Evolutionary conservation across 2,888 invertebrate genomes (phyloP), one percentile per base, ranked within the genome.

Genomic region (Allacma fusca): DNA sequence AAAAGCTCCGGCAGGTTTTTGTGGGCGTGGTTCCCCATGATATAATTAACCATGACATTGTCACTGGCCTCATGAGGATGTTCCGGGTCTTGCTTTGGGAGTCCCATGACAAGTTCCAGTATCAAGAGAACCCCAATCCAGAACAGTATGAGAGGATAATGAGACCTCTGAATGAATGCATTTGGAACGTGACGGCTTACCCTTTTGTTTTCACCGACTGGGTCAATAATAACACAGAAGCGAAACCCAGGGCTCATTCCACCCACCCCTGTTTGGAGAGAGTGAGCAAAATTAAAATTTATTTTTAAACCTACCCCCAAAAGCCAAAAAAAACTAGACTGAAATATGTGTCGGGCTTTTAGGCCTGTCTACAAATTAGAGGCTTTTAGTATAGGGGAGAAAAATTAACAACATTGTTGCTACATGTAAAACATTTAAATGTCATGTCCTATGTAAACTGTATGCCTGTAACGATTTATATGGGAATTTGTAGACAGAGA

Each of bases 1-100:
- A 76, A 59, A 77, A 75, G 34, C 64, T 76, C 1, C 78, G 80
- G 57, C 75, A 78, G 44, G 59, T 80, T 13, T 81, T 82, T 65
- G 34, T 73, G 0, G 77, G 67, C n/a, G 76, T 73, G 19, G 78
- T 80, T 43, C 81, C 81, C 0, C 23, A 64, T 9, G 57, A 57
- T 13, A 71, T 77, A 50, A 67, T 77, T 1, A 80, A 80, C 13
- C 69, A 69, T 13, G 76, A 79, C 62, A 21, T 82, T 13, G 68
- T 80, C 0, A 78, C 80, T 43, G 71, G 81, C 2, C 59, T 81
- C 57, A 70, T 81, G 70, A 68, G 81, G 13, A 57, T 82, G 23
- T 82, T 80, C 34, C 78, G 82, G 0, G 65, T 75, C 1, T 44
- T 80, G 43, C 77, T 78, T 44, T 62, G 80, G 21, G 72, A 80